These are phyloP conservation scores for Rhopalosiphum maidis DNA, from an alignment of 1,140 invertebrate species.

Conservation along the genomic window DNA sequence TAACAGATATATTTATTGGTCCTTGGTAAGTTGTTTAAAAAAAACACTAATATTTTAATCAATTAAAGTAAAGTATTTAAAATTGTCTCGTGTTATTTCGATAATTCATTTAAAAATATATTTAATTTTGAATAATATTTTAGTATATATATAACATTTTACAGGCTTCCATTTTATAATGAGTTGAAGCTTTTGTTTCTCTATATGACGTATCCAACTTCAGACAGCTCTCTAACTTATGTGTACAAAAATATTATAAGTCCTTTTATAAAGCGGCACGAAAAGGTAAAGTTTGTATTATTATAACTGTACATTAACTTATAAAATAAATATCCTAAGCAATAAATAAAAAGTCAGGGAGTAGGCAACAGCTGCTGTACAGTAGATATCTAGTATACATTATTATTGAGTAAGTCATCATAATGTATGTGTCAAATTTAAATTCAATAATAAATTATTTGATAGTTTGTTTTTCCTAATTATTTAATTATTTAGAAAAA, in stretches of 20 bases:
- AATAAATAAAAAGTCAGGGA: background rate
- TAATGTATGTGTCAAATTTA: no score
- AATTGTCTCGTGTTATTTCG: background rate
- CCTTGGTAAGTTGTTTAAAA: slow-evolving; percentile 42
- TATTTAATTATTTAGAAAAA: no score
- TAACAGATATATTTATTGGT: slow-evolving; percentile 51
- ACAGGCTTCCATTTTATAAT: slow-evolving; percentile 49
- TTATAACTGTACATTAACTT: background rate
- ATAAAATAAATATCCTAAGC: background rate
- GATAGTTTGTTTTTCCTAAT: no score
- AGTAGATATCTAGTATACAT: no score
- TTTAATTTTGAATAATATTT: background rate
- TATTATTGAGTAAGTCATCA: background rate
- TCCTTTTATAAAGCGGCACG: slow-evolving; percentile 39
- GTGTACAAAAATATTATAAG: slow-evolving; percentile 51
- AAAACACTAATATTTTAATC: background rate
- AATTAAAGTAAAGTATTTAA: background rate
- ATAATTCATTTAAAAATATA: background rate
- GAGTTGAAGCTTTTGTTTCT: slow-evolving; percentile 49
- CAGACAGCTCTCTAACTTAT: slow-evolving; percentile 42
- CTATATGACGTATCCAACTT: slow-evolving; percentile 53
- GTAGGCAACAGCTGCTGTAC: no score
- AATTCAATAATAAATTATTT: no score
- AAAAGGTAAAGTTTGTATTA: slow-evolving; percentile 29
- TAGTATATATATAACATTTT: background rate